These are phyloP conservation scores for Geophilus truncorum DNA, from an alignment of 2,888 invertebrate species.

Conservation along the genomic window DNA sequence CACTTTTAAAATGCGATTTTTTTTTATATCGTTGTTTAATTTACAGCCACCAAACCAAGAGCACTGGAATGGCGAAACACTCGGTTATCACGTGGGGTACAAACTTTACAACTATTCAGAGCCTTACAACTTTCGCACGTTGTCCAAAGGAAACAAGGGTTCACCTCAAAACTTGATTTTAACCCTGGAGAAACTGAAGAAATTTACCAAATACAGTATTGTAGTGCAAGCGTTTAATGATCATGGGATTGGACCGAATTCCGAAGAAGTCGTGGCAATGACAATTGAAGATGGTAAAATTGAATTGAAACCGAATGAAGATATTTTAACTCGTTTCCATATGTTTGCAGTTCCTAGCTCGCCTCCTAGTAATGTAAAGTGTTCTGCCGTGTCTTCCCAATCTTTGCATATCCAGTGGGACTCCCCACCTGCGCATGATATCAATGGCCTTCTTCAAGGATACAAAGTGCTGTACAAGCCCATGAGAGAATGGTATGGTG, in stretches of 20 bases:
- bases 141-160: conserved; percentile 36
- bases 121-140: conserved; percentile 17
- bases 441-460: conserved; percentile 55
- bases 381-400: conserved; percentile 67
- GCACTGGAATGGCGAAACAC: conserved; percentile 66
- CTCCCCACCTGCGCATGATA: conserved; percentile 59
- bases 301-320: neutral
- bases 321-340: neutral
- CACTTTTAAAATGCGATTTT: neutral
- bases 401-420: conserved; percentile 75
- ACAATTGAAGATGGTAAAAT: conserved; percentile 48
- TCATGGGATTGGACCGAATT: conserved; percentile 46
- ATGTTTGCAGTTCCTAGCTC: conserved; percentile 65
- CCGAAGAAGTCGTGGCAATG: conserved; percentile 44
- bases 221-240: conserved; percentile 47
- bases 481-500: conserved; percentile 37
- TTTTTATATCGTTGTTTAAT: neutral
- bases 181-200: conserved; percentile 51
- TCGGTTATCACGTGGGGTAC: conserved; percentile 69
- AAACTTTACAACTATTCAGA: conserved; percentile 41
- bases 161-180: conserved; percentile 39
- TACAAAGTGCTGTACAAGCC: conserved; percentile 46
- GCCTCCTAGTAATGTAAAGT: conserved; percentile 69
- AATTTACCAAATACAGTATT: conserved; percentile 47
- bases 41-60: conserved; percentile 60